Conservation (phyloP, 2,113 vertebrate genomes). For the Tragulus kanchil region DNA sequence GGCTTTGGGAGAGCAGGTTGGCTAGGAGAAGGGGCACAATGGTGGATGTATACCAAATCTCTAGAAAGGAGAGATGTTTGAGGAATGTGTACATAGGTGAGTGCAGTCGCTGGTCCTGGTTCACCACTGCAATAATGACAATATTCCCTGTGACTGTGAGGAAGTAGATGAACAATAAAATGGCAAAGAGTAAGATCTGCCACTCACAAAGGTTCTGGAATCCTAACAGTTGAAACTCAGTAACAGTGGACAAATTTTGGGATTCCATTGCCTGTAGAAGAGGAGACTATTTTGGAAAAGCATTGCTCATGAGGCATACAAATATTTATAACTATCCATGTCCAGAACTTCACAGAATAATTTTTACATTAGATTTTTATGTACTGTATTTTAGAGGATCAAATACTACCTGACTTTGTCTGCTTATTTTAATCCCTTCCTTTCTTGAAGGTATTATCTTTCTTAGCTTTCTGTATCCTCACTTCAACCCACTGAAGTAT, state of each 20-base stretch:
- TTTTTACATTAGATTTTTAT: background rate
- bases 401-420: background rate
- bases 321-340: background rate
- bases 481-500: background rate
- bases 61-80: conserved; percentile 78
- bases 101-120: conserved; percentile 42
- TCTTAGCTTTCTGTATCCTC: background rate
- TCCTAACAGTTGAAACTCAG: conserved; percentile 78
- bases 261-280: conserved; percentile 18
- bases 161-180: conserved; percentile 74
- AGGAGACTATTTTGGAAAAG: background rate
- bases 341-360: background rate
- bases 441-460: rapidly evolving
- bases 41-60: conserved; percentile 83
- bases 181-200: conserved; percentile 68
- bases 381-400: background rate
- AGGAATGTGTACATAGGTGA: conserved; percentile 78
- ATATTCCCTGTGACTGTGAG: conserved; percentile 71
- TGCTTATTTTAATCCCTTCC: background rate
- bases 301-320: background rate
- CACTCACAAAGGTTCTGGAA: conserved; percentile 72
- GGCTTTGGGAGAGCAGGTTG: conserved; percentile 19
- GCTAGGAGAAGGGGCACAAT: conserved; percentile 73
- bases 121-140: conserved; percentile 68
- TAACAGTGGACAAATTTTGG: conserved; percentile 47